phyloP scores from a whole-genome alignment of 2,797 vertebrate genomes.

The Prunella strophiata region DNA sequence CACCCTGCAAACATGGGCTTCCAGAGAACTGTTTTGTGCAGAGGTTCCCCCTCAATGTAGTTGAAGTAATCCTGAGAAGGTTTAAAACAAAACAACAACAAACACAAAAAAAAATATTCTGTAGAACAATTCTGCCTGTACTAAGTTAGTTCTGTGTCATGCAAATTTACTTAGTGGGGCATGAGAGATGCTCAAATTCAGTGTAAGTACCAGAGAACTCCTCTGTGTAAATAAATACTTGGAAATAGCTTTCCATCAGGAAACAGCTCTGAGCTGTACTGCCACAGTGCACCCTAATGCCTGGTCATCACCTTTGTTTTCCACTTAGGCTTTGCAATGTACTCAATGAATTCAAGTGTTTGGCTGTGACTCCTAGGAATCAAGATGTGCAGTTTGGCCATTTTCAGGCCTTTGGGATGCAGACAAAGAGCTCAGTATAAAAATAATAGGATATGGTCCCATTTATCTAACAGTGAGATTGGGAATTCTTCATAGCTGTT shows the following conservation, averaged over 20 bases:
- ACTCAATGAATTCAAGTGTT: neutral
- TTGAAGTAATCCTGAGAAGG: neutral
- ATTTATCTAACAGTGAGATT: neutral
- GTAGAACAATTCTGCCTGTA: neutral
- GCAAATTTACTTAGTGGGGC: neutral
- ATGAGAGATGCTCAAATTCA: neutral
- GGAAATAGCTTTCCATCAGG: neutral
- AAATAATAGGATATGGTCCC: neutral
- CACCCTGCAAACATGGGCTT: neutral
- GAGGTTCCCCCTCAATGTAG: neutral
- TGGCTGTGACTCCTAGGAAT: neutral
- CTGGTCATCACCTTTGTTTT: neutral
- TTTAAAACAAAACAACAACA: neutral
- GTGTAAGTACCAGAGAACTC: neutral
- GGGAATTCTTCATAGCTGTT: neutral
- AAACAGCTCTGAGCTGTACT: neutral
- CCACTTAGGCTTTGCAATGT: neutral
- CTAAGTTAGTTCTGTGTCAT: neutral
- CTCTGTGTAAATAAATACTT: neutral
- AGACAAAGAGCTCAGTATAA: neutral
- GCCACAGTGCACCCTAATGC: neutral
- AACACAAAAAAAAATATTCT: neutral
- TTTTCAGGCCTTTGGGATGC: neutral
- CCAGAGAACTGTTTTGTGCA: neutral
- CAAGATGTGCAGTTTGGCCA: neutral